A percentile compares a stretch with the other conserved stretches of the same genome.
Evolutionary conservation across 2,113 vertebrate genomes (phyloP).

Genomic region (Ranitomeya variabilis): DNA sequence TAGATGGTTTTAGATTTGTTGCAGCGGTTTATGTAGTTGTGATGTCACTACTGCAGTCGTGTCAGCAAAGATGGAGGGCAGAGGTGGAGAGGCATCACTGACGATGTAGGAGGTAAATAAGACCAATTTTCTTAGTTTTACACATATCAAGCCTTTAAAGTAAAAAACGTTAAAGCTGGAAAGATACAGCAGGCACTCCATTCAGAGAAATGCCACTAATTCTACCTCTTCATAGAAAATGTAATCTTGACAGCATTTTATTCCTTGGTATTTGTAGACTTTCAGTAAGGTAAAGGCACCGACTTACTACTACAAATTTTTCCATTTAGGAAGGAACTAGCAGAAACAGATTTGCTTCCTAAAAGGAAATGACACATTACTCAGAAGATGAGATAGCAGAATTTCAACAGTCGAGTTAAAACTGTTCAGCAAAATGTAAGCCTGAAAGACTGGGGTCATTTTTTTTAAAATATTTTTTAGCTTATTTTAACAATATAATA

Average conservation of each 20-base stretch:
- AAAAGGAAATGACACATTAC: not conserved
- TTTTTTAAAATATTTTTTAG: not conserved
- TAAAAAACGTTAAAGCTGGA: too few species aligned
- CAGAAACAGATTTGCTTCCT: conserved; percentile 35
- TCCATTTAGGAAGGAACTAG: conserved; percentile 34
- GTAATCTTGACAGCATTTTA: not conserved
- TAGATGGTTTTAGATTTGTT: too few species aligned
- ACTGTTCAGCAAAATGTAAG: not conserved
- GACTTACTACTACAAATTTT: not conserved
- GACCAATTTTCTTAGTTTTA: too few species aligned
- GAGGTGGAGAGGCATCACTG: too few species aligned
- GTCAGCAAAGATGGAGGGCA: too few species aligned
- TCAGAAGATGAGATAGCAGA: not conserved
- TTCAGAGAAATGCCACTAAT: not conserved
- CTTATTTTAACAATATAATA: not conserved
- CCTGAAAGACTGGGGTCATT: not conserved
- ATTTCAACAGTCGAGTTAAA: not conserved
- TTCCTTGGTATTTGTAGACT: not conserved
- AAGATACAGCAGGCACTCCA: not conserved
- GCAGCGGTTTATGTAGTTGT: too few species aligned
- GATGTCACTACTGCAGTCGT: too few species aligned
- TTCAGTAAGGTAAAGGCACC: not conserved
- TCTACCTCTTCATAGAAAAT: not conserved
- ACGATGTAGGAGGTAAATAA: too few species aligned
- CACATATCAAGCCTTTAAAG: too few species aligned